A percentile compares a stretch with the other conserved stretches of the same genome.
phyloP scores from a whole-genome alignment of 2,113 vertebrate species.

The Arvicanthis niloticus region DNA sequence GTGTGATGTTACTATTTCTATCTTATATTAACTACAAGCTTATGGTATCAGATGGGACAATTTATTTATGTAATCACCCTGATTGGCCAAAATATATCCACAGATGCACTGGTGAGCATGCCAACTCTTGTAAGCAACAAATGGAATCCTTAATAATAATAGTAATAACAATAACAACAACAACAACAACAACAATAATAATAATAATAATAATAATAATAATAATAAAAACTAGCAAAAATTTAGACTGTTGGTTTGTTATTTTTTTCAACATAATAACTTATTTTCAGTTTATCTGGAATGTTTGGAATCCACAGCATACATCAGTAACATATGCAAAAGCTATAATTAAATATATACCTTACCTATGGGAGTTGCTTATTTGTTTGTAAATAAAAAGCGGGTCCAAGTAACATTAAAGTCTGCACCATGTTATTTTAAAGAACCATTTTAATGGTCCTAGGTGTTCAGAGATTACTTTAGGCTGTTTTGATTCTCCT shows the following conservation, averaged over 20 bases:
- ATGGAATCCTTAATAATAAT: not conserved
- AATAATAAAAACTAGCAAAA: not conserved
- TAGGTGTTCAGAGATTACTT: conserved; percentile 30
- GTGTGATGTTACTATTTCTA: not conserved
- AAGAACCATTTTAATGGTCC: not conserved
- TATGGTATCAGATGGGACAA: not conserved
- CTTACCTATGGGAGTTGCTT: conserved; percentile 10
- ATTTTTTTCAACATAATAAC: conserved; percentile 18
- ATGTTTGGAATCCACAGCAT: not conserved
- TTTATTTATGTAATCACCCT: not conserved
- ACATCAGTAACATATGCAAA: not conserved
- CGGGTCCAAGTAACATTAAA: conserved; percentile 43
- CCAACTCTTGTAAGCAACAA: not conserved
- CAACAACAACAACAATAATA: no score
- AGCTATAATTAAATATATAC: conserved; percentile 26
- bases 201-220: not conserved
- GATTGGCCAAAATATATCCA: not conserved
- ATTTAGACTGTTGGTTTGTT: not conserved
- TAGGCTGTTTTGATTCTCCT: conserved; percentile 34
- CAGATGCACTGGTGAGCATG: not conserved
- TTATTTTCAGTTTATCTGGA: not conserved
- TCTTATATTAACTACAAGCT: not conserved
- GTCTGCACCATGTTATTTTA: not conserved
- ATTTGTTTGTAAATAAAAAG: not conserved
- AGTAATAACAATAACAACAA: no score